Evolutionary conservation across 1,140 invertebrate genomes (phyloP).

Genomic region (Euura saliciscinereae): DNA sequence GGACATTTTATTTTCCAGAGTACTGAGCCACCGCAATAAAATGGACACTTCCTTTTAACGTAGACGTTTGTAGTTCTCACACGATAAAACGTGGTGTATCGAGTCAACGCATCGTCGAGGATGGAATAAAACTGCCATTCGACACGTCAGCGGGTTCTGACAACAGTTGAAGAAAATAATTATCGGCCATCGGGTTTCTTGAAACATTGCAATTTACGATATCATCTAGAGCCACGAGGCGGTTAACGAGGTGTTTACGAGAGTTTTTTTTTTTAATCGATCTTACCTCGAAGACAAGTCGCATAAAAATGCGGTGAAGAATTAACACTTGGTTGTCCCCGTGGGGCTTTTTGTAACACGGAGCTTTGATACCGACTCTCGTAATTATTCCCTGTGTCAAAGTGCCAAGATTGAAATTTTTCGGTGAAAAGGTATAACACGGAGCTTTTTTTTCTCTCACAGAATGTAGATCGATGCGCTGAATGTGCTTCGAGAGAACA

Average conservation of each 20-base stretch:
- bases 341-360: not conserved
- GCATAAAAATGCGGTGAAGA: too few relatives aligned
- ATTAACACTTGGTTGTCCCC: too few relatives aligned
- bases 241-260: too few relatives aligned
- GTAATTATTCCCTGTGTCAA: constrained; percentile 3
- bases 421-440: not conserved
- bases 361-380: not conserved
- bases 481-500: not conserved
- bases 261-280: too few relatives aligned
- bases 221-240: too few relatives aligned
- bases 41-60: not conserved
- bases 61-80: not conserved
- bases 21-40: not conserved
- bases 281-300: too few relatives aligned
- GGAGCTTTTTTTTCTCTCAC: not conserved
- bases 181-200: too few relatives aligned
- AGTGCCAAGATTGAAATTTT: constrained; percentile 1
- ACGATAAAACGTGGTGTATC: not conserved
- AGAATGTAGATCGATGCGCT: not conserved
- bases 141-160: not conserved
- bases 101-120: not conserved
- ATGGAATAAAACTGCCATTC: not conserved
- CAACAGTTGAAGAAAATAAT: too few relatives aligned
- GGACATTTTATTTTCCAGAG: too few relatives aligned
- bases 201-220: too few relatives aligned